phyloP scores from a whole-genome alignment of 2,888 invertebrate genomes.

The Zaprionus lineosus region DNA sequence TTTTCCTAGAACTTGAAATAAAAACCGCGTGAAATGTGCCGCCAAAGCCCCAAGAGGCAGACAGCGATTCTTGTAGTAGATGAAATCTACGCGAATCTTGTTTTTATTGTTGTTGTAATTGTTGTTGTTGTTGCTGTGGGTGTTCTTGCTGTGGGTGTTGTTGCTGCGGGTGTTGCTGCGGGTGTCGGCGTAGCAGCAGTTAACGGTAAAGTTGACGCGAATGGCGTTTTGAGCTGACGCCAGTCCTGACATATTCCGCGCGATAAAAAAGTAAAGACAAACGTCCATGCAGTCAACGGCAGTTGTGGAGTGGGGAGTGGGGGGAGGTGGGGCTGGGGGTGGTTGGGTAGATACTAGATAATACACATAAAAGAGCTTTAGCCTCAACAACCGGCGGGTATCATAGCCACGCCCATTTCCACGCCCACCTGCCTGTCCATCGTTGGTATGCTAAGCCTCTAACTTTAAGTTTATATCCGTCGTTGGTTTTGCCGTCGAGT shows the following conservation, averaged over 20 bases:
- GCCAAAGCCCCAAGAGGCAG: slow-evolving; percentile 32
- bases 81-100: too few relatives aligned
- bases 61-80: slow-evolving; percentile 34
- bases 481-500: slow-evolving; percentile 13
- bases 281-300: slow-evolving; percentile 11
- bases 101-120: slow-evolving; percentile 1
- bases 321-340: background rate
- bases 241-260: slow-evolving; percentile 25
- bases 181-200: slow-evolving; percentile 8
- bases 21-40: slow-evolving; percentile 52
- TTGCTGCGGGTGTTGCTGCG: slow-evolving; percentile 9
- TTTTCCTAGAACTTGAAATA: slow-evolving; percentile 34
- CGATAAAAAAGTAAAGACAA: slow-evolving; percentile 32
- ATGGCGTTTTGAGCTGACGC: slow-evolving; percentile 47
- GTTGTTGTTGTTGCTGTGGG: slow-evolving; percentile 3
- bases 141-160: slow-evolving; percentile 14
- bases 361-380: slow-evolving; percentile 42
- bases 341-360: slow-evolving; percentile 17
- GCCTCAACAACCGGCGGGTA: background rate
- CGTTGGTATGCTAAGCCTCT: slow-evolving; percentile 4
- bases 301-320: background rate
- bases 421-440: background rate
- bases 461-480: slow-evolving; percentile 3
- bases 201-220: slow-evolving; percentile 39
- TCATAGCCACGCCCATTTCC: background rate